Percentiles rank a stretch among this genome's conserved stretches.
phyloP scores from a whole-genome alignment of 2,797 vertebrate genomes.

The Cephalopachus bancanus region DNA sequence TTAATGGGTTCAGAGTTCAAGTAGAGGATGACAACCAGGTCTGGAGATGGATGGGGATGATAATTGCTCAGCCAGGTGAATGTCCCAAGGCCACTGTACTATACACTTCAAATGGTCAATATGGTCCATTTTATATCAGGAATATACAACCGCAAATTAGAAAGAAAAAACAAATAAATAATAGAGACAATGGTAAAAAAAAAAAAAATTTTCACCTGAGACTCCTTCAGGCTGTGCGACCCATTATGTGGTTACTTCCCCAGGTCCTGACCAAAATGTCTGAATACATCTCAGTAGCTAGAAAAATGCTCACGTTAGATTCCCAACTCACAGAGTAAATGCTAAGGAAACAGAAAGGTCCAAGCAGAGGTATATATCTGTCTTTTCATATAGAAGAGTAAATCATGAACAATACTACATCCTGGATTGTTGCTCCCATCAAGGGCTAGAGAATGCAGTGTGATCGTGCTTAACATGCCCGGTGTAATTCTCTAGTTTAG shows the following conservation, averaged over 20 bases:
- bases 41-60: neutral
- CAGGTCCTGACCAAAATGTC: neutral
- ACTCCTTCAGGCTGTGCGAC: neutral
- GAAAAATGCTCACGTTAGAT: conserved; percentile 3
- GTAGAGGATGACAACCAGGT: neutral
- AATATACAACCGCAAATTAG: neutral
- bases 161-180: neutral
- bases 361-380: neutral
- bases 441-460: neutral
- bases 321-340: neutral
- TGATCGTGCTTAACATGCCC: neutral
- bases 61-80: neutral
- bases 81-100: neutral
- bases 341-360: conserved; percentile 30
- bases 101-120: neutral
- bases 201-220: neutral
- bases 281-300: conserved; percentile 49
- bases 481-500: conserved; percentile 40
- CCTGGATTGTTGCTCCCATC: neutral
- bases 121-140: neutral
- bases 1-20: neutral
- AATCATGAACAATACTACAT: neutral
- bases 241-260: conserved; percentile 45
- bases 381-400: conserved; percentile 36
- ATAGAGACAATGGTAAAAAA: neutral